Conservation (phyloP, 2,113 vertebrate species). For the Oreochromis aureus region DNA sequence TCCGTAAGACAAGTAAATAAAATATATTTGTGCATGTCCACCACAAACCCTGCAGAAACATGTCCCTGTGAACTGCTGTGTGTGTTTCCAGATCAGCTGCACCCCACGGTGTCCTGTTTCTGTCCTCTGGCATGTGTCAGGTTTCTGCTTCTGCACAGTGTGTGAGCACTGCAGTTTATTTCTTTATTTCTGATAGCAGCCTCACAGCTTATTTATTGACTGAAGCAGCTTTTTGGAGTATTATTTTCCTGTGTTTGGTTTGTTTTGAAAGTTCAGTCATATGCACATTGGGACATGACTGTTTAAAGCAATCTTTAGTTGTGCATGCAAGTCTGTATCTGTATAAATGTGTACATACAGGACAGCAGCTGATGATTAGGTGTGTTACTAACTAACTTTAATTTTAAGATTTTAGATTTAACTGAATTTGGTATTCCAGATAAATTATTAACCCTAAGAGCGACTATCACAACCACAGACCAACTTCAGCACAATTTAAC, state of each 20-base stretch:
- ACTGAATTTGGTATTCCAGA: background rate
- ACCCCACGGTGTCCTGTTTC: background rate
- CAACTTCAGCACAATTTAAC: background rate
- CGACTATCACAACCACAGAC: background rate
- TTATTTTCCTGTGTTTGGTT: background rate
- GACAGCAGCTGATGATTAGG: background rate
- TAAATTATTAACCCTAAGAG: background rate
- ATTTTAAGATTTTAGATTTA: background rate
- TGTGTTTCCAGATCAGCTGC: background rate
- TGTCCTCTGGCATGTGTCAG: background rate
- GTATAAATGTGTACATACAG: background rate
- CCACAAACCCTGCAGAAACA: background rate
- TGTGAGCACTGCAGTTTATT: background rate
- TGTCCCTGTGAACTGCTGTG: background rate
- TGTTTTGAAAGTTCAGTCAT: background rate
- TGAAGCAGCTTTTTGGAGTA: background rate
- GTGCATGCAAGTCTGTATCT: background rate
- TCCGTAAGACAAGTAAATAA: background rate
- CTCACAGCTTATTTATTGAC: background rate
- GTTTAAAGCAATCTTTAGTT: background rate
- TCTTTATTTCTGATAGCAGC: background rate
- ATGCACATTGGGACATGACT: background rate
- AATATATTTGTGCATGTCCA: background rate
- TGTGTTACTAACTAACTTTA: accelerated
- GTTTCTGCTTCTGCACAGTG: background rate